phyloP scores from a whole-genome alignment of 2,888 invertebrate species.

The Acleris emargana region DNA sequence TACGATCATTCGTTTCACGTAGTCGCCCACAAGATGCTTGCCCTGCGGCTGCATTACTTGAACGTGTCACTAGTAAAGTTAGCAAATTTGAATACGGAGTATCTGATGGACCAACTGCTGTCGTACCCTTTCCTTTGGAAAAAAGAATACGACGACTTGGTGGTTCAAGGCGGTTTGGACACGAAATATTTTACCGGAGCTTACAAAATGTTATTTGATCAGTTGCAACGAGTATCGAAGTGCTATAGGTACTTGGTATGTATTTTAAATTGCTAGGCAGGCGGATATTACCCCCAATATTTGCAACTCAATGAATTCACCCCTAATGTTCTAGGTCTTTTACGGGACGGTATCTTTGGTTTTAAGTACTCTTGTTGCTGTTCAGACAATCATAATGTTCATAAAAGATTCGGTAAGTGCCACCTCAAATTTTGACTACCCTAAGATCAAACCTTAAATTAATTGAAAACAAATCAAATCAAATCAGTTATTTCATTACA shows the following conservation, averaged over 20 bases:
- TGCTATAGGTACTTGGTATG: conserved; percentile 57
- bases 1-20: conserved; percentile 53
- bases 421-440: not conserved
- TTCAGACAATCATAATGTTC: conserved; percentile 55
- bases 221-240: conserved; percentile 47
- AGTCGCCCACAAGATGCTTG: conserved; percentile 46
- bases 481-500: too few relatives aligned
- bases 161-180: conserved; percentile 48
- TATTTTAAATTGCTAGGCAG: conserved; percentile 20
- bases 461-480: too few relatives aligned
- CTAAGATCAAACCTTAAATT: too few relatives aligned
- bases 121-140: conserved; percentile 59
- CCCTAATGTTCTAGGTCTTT: conserved; percentile 48
- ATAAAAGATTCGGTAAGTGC: conserved; percentile 50
- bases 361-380: conserved; percentile 54
- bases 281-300: too few relatives aligned
- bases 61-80: conserved; percentile 63
- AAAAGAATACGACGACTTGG: conserved; percentile 50
- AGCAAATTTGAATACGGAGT: conserved; percentile 52
- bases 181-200: conserved; percentile 48
- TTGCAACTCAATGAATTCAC: not conserved
- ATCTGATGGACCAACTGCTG: conserved; percentile 54
- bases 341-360: conserved; percentile 45
- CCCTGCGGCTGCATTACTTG: conserved; percentile 56
- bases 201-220: conserved; percentile 53